Conservation (phyloP, 1,140 invertebrate genomes). For the Zaprionus lachaisei region DNA sequence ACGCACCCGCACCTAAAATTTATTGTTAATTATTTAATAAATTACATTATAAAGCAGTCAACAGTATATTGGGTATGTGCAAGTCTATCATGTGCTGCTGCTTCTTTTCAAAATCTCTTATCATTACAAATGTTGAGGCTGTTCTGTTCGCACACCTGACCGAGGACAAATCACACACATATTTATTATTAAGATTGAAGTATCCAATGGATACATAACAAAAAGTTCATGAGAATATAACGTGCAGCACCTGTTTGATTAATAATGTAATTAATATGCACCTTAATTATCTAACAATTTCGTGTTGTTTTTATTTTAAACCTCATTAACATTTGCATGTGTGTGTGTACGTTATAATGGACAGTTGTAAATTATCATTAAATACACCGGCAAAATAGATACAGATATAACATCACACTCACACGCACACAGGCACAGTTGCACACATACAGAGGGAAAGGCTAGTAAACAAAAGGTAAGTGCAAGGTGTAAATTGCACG, state of each 20-base stretch:
- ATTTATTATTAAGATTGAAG: constrained; percentile 6
- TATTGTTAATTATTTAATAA: neutral
- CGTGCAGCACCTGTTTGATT: constrained; percentile 41
- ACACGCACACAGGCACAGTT: constrained; percentile 25
- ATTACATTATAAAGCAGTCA: neutral
- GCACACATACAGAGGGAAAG: constrained; percentile 13
- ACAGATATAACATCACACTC: constrained; percentile 33
- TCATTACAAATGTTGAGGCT: constrained; percentile 31
- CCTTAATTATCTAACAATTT: constrained; percentile 16
- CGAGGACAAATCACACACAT: neutral
- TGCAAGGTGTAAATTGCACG: constrained; percentile 54
- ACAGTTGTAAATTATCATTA: constrained; percentile 79
- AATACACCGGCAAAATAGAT: constrained; percentile 54
- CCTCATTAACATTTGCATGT: constrained; percentile 9
- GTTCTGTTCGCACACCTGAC: constrained; percentile 12
- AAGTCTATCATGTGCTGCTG: neutral
- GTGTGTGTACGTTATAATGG: constrained; percentile 30
- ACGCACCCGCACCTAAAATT: constrained; percentile 53
- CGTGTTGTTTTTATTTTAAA: neutral
- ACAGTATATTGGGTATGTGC: neutral
- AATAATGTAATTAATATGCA: constrained; percentile 27
- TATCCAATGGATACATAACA: constrained; percentile 5
- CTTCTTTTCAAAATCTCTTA: neutral
- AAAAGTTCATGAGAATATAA: constrained; percentile 12
- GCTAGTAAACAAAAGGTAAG: constrained; percentile 70